A percentile compares a stretch with the other conserved stretches of the same genome.
Evolutionary conservation across 1,140 invertebrate species (phyloP).

Genomic region (Drosophila elegans): DNA sequence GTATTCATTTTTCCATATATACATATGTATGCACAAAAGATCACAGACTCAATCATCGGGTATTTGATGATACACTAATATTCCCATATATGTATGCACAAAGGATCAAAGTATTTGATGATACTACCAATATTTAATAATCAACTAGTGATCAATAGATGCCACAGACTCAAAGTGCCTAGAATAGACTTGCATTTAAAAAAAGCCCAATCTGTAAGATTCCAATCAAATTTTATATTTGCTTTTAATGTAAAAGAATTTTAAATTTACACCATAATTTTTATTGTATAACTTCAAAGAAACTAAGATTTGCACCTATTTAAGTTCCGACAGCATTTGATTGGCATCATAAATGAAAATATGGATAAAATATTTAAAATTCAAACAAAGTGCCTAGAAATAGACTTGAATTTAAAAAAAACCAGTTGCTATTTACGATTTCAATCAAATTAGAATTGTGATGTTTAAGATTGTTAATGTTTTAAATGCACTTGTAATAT

Average conservation of each 20-base stretch:
- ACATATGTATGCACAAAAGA: not conserved
- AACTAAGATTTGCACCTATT: too few relatives aligned
- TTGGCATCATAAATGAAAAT: too few relatives aligned
- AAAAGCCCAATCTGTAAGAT: not conserved
- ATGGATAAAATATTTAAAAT: too few relatives aligned
- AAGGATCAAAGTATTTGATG: conserved; percentile 18
- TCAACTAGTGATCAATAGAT: conserved; percentile 19
- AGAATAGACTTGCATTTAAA: conserved; percentile 41
- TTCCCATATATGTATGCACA: conserved; percentile 28
- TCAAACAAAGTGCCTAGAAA: conserved; percentile 40
- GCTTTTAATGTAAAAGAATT: too few relatives aligned
- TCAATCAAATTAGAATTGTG: not conserved
- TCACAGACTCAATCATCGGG: too few relatives aligned
- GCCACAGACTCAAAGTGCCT: conserved; percentile 48
- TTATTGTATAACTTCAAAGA: too few relatives aligned
- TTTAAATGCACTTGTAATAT: not conserved
- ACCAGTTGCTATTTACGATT: not conserved
- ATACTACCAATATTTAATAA: conserved; percentile 14
- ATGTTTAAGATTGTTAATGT: not conserved
- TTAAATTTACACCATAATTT: too few relatives aligned
- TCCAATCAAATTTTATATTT: not conserved
- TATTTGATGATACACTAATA: conserved; percentile 13
- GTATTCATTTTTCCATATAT: conserved; percentile 34
- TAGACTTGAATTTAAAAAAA: conserved; percentile 29
- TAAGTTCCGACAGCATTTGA: too few relatives aligned